Percentiles rank a stretch among this genome's conserved stretches.
phyloP scores from a whole-genome alignment of 2,888 invertebrate genomes.

The Melangyna quadrimaculata region DNA sequence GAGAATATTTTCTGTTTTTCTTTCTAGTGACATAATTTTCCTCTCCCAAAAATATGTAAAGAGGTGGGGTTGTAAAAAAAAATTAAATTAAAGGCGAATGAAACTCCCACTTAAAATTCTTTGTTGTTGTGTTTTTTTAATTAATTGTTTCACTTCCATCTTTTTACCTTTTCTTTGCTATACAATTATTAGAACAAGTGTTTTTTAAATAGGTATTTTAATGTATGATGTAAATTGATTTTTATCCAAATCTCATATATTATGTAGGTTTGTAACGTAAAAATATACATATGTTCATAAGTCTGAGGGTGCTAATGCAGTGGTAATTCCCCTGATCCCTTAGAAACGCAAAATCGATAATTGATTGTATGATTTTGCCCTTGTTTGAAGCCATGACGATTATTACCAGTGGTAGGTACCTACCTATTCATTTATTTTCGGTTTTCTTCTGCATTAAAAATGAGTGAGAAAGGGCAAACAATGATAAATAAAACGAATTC shows the following conservation, averaged over 20 bases:
- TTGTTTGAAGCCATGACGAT: not conserved
- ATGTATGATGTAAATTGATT: not conserved
- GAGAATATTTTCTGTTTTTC: not conserved
- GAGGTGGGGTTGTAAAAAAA: constrained; percentile 8
- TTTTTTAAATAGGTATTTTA: too few relatives aligned
- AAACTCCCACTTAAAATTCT: not conserved
- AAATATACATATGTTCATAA: too few relatives aligned
- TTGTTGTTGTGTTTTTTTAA: constrained; percentile 8
- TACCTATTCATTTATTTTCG: not conserved
- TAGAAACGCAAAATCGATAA: not conserved
- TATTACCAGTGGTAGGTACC: not conserved
- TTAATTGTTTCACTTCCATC: constrained; percentile 28
- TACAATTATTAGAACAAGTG: not conserved
- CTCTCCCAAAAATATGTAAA: constrained; percentile 59
- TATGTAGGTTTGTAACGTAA: not conserved
- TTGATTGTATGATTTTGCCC: not conserved
- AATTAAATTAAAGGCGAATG: not conserved
- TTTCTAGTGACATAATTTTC: constrained; percentile 60
- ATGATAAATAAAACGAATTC: too few relatives aligned
- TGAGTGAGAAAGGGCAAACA: not conserved
- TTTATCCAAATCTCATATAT: not conserved
- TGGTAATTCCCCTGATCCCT: not conserved
- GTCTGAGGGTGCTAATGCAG: not conserved
- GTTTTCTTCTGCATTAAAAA: not conserved
- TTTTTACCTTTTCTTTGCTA: not conserved